These are phyloP conservation scores for Brachionus angularis DNA, from an alignment of 1,140 invertebrate species.

Conservation along the genomic window DNA sequence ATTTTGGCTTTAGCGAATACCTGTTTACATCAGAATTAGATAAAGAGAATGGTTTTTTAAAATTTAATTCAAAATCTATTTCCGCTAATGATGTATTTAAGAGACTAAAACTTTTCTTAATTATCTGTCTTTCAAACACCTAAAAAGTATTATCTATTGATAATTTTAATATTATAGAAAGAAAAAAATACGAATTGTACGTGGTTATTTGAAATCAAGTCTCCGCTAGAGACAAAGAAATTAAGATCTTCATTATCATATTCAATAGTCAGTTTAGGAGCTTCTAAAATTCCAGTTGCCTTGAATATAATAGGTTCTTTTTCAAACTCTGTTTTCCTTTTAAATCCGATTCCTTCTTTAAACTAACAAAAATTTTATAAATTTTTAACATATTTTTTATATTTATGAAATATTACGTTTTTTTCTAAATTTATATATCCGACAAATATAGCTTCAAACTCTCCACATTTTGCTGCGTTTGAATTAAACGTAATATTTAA, in stretches of 20 bases:
- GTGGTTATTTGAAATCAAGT: background rate
- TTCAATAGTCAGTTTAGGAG: conserved; percentile 17
- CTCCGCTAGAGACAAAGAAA: conserved; percentile 13
- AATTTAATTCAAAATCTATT: background rate
- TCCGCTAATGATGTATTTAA: conserved; percentile 1
- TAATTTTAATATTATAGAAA: too few species aligned
- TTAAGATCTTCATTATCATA: conserved; percentile 28
- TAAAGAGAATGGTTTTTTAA: background rate
- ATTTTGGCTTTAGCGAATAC: background rate
- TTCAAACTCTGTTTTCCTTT: conserved; percentile 3
- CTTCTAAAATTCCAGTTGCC: conserved; percentile 15
- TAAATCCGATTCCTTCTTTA: background rate
- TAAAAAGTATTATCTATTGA: too few species aligned
- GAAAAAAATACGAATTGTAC: background rate
- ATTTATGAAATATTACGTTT: conserved; percentile 2
- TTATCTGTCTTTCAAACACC: too few species aligned
- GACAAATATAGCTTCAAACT: conserved; percentile 37
- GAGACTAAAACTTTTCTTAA: too few species aligned
- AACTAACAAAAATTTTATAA: background rate
- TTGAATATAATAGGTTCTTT: conserved; percentile 24
- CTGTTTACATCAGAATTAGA: background rate
- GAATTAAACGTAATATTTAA: conserved; percentile 8
- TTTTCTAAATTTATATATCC: background rate
- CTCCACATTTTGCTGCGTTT: background rate
- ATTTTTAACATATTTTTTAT: background rate